phyloP scores from a whole-genome alignment of 2,888 invertebrate species.

The Tigriopus californicus region DNA sequence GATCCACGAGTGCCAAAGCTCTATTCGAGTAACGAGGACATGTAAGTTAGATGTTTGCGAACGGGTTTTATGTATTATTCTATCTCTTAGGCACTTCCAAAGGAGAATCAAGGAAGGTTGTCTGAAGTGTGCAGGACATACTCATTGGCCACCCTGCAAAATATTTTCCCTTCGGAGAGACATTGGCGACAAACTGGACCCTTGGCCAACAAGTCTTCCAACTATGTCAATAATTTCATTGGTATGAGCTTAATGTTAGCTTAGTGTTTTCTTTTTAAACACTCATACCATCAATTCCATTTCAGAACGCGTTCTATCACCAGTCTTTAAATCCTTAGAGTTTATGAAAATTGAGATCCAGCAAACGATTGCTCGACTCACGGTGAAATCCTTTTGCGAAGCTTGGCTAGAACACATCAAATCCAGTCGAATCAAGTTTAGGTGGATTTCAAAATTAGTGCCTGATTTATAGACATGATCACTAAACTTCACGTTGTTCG shows the following conservation, averaged over 20 bases:
- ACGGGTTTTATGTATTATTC: background rate
- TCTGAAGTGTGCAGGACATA: constrained; percentile 54
- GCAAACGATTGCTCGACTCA: constrained; percentile 50
- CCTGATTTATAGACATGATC: too few relatives aligned
- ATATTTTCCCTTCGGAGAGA: constrained; percentile 45
- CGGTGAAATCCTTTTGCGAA: constrained; percentile 61
- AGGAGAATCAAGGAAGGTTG: constrained; percentile 33
- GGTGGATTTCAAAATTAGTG: too few relatives aligned
- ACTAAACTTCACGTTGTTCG: background rate
- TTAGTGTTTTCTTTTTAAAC: background rate
- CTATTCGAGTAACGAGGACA: background rate
- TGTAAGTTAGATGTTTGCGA: background rate
- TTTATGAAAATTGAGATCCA: constrained; percentile 31
- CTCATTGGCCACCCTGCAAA: constrained; percentile 57
- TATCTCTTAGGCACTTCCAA: background rate
- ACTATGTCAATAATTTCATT: constrained; percentile 52
- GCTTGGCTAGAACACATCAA: constrained; percentile 74
- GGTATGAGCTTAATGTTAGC: constrained; percentile 35
- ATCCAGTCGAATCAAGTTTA: constrained; percentile 58
- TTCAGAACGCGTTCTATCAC: constrained; percentile 51
- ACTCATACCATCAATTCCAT: constrained; percentile 18
- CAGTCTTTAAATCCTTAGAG: constrained; percentile 53
- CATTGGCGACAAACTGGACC: constrained; percentile 41
- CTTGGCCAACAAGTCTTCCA: constrained; percentile 32
- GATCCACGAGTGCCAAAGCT: constrained; percentile 5